Base-by-base conservation (phyloP, 30 jellyfish, hydroid and myxozoan genomes). In the Chironex yamaguchii region DNA sequence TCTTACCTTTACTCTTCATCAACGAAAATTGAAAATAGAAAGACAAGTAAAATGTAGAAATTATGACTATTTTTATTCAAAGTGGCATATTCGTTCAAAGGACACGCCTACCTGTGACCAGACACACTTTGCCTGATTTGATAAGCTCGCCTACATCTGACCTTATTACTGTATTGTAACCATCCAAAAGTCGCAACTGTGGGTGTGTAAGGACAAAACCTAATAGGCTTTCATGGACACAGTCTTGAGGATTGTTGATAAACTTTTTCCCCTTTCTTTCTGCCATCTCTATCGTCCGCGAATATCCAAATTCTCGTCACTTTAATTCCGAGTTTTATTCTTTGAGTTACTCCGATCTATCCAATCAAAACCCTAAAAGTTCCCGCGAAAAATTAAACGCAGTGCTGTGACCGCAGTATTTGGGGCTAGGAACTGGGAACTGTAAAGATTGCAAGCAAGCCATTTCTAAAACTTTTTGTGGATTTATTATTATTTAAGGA, bases 191-290 rank as follows among this genome's bases (percentile, higher is more conserved):
- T n/a, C 42, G 54, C 12, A 88, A 93, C 54, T 79, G 26, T 11
- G 89, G 76, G 34, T 87, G 54, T 66, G 80, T 22, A 30, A 52
- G 0, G 0, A 82, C 89, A 72, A 87, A 87, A 20, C 98, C 98
- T 52, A 72, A 76, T 29, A 93, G 82, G 82, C 97, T 82, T 4
- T 93, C 98, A 24, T 63, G 69, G 30, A 93, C 98, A 32, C 90
- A 67, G 6, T 69, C 53, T 42, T 52, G 26, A 2, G 98, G 97
- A 12, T 68, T 62, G 82, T 93, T 93, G 35, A 93, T 92, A 17
- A 42, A 42, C 9, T 17, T 42, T 42, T 42, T 42, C 50, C 87
- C 76, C 76, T 93, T 93, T 66, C 87, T 93, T 17, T 83, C 88
- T 29, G 67, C 67, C 69, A 17, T 66, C 3, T 12, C 29, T 6